Evolutionary conservation across 35 echinoderm and acorn worm genomes (phyloP), one percentile per base, ranked within the genome.

Genomic region (Apostichopus parvimensis): DNA sequence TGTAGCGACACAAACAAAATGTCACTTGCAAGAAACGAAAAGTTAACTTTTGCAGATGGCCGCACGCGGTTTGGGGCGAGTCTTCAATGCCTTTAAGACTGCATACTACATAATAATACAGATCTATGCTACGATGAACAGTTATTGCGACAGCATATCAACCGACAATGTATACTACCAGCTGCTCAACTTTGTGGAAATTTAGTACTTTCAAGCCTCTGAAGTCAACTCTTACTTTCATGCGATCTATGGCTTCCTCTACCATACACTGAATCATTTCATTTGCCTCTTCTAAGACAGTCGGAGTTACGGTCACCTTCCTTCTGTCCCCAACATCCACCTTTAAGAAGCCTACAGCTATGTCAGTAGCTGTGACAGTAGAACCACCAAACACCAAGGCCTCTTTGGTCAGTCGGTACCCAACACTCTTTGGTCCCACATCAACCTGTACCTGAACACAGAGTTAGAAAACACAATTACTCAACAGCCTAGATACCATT

Each of bases 341-440:
- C 54, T 92, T 54, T 45, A 93, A 90, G 54, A 86, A 91, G 18
- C 94, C 96, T n/a, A 91, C 94, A 87, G 96, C 96, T 15, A 98
- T 93, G 55, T 94, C 92, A 13, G 91, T 95, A 10, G 89, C 87
- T 9, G 96, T 98, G 52, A 98, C 54, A 5, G 91, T 93, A 15
- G 70, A 22, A 17, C 94, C 96, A 77, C 96, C 96, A 94, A 98
- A 98, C 5, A 93, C 81, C 26, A 91, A 54, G 25, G 92, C 64
- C 54, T 98, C 73, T 73, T 73, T 77, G 0, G 60, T 90, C 25
- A 98, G 76, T 28, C 82, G 77, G 91, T 95, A 95, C 14, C 94
- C 96, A 59, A 95, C 92, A 91, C 96, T 98, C 4, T 90, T 66
- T 34, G 96, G 96, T 60, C 94, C 96, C 78, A 98, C 83, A 22